Base-by-base conservation (phyloP, 2,797 vertebrate species). In the Nothura maculosa region DNA sequence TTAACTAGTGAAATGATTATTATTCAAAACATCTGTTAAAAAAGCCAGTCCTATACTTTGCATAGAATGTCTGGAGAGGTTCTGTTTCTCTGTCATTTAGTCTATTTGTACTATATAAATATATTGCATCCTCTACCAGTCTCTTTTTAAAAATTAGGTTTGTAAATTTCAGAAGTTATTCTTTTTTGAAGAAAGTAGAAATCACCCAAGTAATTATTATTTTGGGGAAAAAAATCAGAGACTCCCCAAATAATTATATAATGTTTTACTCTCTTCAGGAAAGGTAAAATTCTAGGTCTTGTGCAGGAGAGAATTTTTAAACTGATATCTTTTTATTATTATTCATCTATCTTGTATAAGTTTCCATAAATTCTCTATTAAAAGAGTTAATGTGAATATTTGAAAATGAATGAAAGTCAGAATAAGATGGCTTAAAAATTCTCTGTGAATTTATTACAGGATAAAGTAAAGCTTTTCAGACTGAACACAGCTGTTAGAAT, bases 31-130 rank as follows among this genome's bases (percentile, higher is more conserved):
- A 73, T 6, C 6, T 87, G 36, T 22, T 73, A 63, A 86, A 60
- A 50, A 67, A 20, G 73, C 11, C 52, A 62, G 63, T 63, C 27
- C 36, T n/a, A 9, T 52, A 34, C 69, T 74, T 74, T 68, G 14
- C 21, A 54, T 9, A 54, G 78, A 87, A 54, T 62, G 13, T 69
- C 63, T 90, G 60, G 47, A 90, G 45, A 22, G 87, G 52, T 50
- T 81, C 78, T 87, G 76, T 22, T 84, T 90, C 85, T 85, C 32
- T 88, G 50, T 79, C 89, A 81, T 69, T 81, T 90, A 76, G 52
- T 79, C 24, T 83, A 7, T 61, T 83, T 60, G 47, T 76, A 54
- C n/a, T 79, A 7, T 60, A 13, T n/a, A 83, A 61, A 20, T 57
- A 36, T 79, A 67, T 40, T 76, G 22, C 27, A 48, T 86, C 34